Conservation (phyloP, 1,140 invertebrate species). For the Bombus confusus region DNA sequence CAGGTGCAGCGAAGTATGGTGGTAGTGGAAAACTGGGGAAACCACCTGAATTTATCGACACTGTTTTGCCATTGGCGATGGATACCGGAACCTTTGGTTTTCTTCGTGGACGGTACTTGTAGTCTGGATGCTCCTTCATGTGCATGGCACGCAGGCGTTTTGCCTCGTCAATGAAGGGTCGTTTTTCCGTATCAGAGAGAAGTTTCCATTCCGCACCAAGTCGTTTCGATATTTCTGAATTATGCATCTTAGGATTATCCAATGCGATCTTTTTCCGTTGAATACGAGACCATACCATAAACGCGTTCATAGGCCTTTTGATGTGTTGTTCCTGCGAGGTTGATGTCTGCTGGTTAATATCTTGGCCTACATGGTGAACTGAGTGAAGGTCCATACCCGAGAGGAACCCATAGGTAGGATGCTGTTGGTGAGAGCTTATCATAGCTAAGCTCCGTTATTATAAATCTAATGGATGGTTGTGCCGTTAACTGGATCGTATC, state of each 20-base stretch:
- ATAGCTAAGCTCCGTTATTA: conserved; percentile 30
- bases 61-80: conserved; percentile 87
- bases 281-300: conserved; percentile 99
- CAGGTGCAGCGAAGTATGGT: conserved; percentile 83
- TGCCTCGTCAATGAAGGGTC: conserved; percentile 99
- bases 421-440: conserved; percentile 70
- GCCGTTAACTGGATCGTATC: not conserved
- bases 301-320: conserved; percentile 99
- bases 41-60: conserved; percentile 88
- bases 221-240: conserved; percentile 99
- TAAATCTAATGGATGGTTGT: too few species aligned
- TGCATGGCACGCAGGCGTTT: conserved; percentile 97
- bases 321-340: conserved; percentile 87
- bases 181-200: conserved; percentile 95
- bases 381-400: conserved; percentile 72
- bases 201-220: conserved; percentile 99
- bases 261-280: conserved; percentile 99
- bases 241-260: conserved; percentile 99
- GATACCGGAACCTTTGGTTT: conserved; percentile 93
- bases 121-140: conserved; percentile 99
- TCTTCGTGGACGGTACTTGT: conserved; percentile 96
- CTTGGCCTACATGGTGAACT: conserved; percentile 58
- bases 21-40: conserved; percentile 84
- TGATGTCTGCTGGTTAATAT: conserved; percentile 73
- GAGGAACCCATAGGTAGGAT: conserved; percentile 67